These are phyloP conservation scores for Zaprionus ornatus DNA, from an alignment of 1,140 invertebrate genomes.

Conservation along the genomic window DNA sequence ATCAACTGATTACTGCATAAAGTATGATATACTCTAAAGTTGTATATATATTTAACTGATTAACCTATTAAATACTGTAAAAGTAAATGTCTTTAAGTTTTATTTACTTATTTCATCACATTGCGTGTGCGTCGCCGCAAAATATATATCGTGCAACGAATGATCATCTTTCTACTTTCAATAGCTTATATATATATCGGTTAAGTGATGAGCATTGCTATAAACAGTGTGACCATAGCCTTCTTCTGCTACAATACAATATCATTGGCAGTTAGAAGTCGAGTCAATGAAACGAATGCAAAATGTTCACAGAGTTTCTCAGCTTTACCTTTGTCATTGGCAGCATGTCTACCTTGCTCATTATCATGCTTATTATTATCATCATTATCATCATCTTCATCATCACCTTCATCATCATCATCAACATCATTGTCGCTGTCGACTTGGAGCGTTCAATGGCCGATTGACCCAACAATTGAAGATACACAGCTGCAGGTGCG, in stretches of 20 bases:
- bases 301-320: background rate
- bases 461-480: conserved; percentile 73
- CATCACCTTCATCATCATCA: background rate
- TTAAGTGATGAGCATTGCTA: no score
- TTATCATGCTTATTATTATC: background rate
- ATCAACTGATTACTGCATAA: background rate
- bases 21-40: no score
- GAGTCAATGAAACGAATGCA: background rate
- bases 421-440: background rate
- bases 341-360: background rate
- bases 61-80: no score
- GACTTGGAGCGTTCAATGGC: conserved; percentile 47
- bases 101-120: no score
- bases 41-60: no score
- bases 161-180: no score
- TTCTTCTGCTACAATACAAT: background rate
- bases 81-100: no score
- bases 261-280: background rate
- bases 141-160: no score
- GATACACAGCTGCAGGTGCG: conserved; percentile 67
- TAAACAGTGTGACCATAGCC: no score
- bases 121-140: no score
- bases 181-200: no score
- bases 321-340: background rate
- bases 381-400: background rate